These are phyloP conservation scores for Canis aureus DNA, from an alignment of 2,113 vertebrate genomes.

Conservation along the genomic window DNA sequence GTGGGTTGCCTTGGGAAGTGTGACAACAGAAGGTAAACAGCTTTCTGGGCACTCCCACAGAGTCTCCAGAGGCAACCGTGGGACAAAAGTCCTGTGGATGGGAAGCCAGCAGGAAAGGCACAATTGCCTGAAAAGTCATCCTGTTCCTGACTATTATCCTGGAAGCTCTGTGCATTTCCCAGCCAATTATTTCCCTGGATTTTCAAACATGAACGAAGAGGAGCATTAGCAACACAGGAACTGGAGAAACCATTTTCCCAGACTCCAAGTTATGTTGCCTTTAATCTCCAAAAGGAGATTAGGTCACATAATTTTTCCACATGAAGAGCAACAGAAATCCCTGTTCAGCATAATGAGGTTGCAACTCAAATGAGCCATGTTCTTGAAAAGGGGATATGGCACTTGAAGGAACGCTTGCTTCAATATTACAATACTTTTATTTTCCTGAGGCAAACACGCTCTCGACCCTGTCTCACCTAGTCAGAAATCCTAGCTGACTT, in stretches of 20 bases:
- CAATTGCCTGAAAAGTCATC: slow-evolving; percentile 39
- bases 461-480: slow-evolving; percentile 8
- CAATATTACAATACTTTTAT: slow-evolving; percentile 8
- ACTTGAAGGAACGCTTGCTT: slow-evolving; percentile 4
- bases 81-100: slow-evolving; percentile 26
- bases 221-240: slow-evolving; percentile 37
- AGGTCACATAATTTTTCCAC: slow-evolving; percentile 49
- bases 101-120: slow-evolving; percentile 60
- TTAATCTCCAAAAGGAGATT: slow-evolving; percentile 65
- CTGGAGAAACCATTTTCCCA: slow-evolving; percentile 45
- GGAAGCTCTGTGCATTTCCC: slow-evolving; percentile 54
- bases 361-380: slow-evolving; percentile 25
- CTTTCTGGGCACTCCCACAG: slow-evolving; percentile 47
- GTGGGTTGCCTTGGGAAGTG: background rate
- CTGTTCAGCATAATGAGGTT: slow-evolving; percentile 47
- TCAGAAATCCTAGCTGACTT: slow-evolving; percentile 47
- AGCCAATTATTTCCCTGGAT: slow-evolving; percentile 50
- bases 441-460: slow-evolving; percentile 22
- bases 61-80: background rate
- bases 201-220: slow-evolving; percentile 69
- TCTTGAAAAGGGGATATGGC: slow-evolving; percentile 41
- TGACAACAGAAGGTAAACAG: slow-evolving; percentile 58
- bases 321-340: slow-evolving; percentile 56
- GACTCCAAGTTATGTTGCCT: slow-evolving; percentile 31
- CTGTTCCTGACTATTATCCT: slow-evolving; percentile 27